Percentiles rank a stretch among this genome's conserved stretches.
phyloP scores from a whole-genome alignment of 2,888 invertebrate species.

The Conops quadrifasciatus region DNA sequence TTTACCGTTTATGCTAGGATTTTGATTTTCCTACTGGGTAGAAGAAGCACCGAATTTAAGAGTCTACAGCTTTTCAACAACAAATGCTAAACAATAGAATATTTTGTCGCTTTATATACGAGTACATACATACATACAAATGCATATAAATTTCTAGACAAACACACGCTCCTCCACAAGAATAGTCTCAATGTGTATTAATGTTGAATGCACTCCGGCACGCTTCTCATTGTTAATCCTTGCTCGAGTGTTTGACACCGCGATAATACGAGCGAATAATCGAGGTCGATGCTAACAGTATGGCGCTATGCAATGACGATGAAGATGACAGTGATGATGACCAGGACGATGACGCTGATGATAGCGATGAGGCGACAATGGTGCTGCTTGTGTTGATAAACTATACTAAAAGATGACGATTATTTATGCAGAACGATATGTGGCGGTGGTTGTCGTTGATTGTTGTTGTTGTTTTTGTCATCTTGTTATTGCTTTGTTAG shows the following conservation, averaged over 20 bases:
- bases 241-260: neutral
- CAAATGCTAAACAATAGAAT: too few relatives aligned
- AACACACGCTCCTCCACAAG: too few relatives aligned
- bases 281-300: neutral
- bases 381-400: neutral
- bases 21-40: too few relatives aligned
- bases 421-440: neutral
- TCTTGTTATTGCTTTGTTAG: too few relatives aligned
- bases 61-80: too few relatives aligned
- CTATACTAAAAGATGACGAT: neutral
- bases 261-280: constrained; percentile 8
- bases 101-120: too few relatives aligned
- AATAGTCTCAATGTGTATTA: constrained; percentile 5
- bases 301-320: neutral
- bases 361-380: neutral
- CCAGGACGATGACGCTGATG: neutral
- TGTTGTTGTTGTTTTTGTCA: too few relatives aligned
- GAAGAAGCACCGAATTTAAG: too few relatives aligned
- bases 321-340: neutral
- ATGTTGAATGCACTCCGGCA: constrained; percentile 24
- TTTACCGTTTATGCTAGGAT: too few relatives aligned
- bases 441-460: constrained; percentile 1
- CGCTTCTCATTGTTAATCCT: constrained; percentile 2
- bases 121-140: too few relatives aligned
- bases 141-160: too few relatives aligned